A percentile compares a stretch with the other conserved stretches of the same genome.
phyloP scores from a whole-genome alignment of 2,797 vertebrate genomes.

The Gadopsis bispinosus region DNA sequence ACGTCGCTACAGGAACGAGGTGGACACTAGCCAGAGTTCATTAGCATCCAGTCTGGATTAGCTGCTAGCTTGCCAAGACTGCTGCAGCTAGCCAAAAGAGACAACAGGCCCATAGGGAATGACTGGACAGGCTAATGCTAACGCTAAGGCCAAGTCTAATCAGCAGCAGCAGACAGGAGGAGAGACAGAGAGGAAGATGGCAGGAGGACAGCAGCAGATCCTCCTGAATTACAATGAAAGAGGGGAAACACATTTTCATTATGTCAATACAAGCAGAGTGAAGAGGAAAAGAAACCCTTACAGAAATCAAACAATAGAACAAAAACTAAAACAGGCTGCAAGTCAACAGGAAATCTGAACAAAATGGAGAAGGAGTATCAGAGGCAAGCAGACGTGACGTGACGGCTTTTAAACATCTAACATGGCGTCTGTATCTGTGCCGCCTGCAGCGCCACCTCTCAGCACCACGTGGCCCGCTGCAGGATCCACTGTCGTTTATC shows the following conservation, averaged over 20 bases:
- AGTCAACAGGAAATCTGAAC: neutral
- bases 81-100: conserved; percentile 69
- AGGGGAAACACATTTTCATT: conserved; percentile 39
- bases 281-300: neutral
- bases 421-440: neutral
- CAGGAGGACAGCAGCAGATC: conserved; percentile 23
- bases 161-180: conserved; percentile 54
- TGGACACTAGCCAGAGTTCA: conserved; percentile 73
- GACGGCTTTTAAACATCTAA: neutral
- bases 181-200: conserved; percentile 33
- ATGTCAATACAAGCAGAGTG: conserved; percentile 15
- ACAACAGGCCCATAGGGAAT: conserved; percentile 68
- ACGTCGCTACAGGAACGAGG: conserved; percentile 69
- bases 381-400: neutral
- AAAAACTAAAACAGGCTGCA: neutral
- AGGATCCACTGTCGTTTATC: too few relatives aligned
- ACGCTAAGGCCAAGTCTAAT: conserved; percentile 68
- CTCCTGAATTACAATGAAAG: conserved; percentile 55
- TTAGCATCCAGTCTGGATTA: conserved; percentile 79
- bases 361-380: neutral
- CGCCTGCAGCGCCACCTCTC: too few relatives aligned
- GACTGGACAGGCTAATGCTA: conserved; percentile 71
- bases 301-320: conserved; percentile 5
- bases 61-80: conserved; percentile 68
- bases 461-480: too few relatives aligned